Percentiles rank a stretch among this genome's conserved stretches.
phyloP scores from a whole-genome alignment of 2,797 vertebrate species.

The Urocyon cinereoargenteus region DNA sequence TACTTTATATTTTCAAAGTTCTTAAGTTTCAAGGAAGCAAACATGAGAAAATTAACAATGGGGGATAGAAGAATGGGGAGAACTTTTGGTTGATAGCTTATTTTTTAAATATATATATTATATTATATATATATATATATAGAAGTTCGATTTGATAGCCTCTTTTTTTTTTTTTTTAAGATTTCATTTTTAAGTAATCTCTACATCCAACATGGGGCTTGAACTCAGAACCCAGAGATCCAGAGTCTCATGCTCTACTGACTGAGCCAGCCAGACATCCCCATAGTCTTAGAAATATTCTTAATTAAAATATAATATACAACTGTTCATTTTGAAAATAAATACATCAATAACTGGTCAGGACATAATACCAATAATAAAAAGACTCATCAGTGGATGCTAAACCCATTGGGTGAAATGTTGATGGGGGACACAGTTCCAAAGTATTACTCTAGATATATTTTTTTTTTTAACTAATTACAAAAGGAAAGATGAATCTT shows the following conservation, averaged over 20 bases:
- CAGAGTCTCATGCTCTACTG: no score
- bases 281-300: no score
- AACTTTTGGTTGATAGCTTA: background rate
- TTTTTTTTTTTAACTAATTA: background rate
- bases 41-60: background rate
- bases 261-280: no score
- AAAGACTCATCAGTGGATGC: background rate
- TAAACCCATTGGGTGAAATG: background rate
- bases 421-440: background rate
- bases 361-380: background rate
- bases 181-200: background rate
- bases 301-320: background rate
- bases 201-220: no score
- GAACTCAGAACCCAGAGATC: no score
- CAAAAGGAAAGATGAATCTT: background rate
- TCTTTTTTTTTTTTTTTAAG: background rate
- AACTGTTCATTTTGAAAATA: background rate
- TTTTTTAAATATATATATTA: background rate
- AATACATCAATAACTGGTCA: background rate
- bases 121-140: no score
- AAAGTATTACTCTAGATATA: background rate
- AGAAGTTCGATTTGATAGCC: no score
- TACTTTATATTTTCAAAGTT: background rate
- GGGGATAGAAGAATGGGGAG: background rate
- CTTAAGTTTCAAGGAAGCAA: background rate